Percentiles rank a stretch among this genome's conserved stretches.
Conservation (phyloP, 2,888 invertebrate species). For the Mantis religiosa region DNA sequence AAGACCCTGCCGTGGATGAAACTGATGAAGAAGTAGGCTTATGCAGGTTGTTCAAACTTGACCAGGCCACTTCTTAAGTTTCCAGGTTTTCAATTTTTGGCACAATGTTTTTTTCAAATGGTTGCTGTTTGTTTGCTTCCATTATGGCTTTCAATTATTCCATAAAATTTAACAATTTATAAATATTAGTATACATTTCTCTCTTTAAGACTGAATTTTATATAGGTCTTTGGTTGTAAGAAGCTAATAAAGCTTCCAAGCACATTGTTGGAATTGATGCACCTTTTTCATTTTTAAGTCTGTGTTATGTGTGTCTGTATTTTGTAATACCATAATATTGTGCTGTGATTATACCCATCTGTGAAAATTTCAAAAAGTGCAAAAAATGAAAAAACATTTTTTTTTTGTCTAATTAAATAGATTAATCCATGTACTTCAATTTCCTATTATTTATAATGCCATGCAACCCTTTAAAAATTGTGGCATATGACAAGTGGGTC, state of each 20-base stretch:
- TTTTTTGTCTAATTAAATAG: too few relatives aligned
- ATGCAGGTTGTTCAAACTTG: constrained; percentile 7
- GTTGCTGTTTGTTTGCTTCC: background rate
- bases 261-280: background rate
- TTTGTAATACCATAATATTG: background rate
- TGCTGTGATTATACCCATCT: background rate
- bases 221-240: background rate
- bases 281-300: background rate
- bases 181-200: background rate
- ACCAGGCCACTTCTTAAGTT: background rate
- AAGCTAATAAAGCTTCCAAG: background rate
- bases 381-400: too few relatives aligned
- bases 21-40: constrained; percentile 1
- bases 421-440: too few relatives aligned
- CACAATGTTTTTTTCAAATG: background rate
- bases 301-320: background rate
- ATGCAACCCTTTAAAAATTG: too few relatives aligned
- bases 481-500: too few relatives aligned
- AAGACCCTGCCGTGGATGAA: background rate
- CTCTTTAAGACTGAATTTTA: background rate
- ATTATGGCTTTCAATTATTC: background rate
- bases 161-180: too few relatives aligned
- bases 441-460: too few relatives aligned
- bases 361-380: too few relatives aligned
- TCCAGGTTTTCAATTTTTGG: too few relatives aligned